A percentile compares a stretch with the other conserved stretches of the same genome.
Conservation (phyloP, 2,113 vertebrate genomes). For the Melospiza georgiana region DNA sequence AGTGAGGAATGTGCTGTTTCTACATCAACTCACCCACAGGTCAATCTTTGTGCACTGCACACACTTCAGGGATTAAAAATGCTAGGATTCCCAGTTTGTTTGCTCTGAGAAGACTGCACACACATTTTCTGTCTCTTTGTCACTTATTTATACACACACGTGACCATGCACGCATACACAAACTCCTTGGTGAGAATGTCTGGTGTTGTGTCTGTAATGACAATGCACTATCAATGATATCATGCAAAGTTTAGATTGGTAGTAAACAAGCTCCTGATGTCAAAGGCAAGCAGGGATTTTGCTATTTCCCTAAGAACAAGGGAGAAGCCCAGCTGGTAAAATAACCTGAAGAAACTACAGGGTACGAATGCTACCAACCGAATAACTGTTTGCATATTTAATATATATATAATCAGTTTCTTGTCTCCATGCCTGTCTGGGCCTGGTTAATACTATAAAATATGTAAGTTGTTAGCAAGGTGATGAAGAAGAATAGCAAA, state of each 20-base stretch:
- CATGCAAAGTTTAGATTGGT: background rate
- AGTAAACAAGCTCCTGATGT: background rate
- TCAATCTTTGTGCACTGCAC: background rate
- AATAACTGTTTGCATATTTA: background rate
- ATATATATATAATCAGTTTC: background rate
- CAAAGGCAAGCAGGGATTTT: background rate
- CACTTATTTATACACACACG: background rate
- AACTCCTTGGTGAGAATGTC: background rate
- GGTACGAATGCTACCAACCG: background rate
- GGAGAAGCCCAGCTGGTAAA: background rate
- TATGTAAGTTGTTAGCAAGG: background rate
- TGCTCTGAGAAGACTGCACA: background rate
- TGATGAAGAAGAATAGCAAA: conserved; percentile 8
- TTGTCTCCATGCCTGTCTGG: background rate
- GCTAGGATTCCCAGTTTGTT: background rate
- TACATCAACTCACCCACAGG: background rate
- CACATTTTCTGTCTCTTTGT: background rate
- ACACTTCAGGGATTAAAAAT: background rate
- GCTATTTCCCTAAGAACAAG: background rate
- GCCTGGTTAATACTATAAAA: background rate
- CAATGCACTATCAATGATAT: background rate
- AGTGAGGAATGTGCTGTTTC: background rate
- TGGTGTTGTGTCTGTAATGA: background rate
- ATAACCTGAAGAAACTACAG: background rate
- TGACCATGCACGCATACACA: background rate